Percentiles rank a stretch among this genome's conserved stretches.
Evolutionary conservation across 92 coral and sea anemone species (phyloP).

Genomic region (Chrysogorgia sp.): DNA sequence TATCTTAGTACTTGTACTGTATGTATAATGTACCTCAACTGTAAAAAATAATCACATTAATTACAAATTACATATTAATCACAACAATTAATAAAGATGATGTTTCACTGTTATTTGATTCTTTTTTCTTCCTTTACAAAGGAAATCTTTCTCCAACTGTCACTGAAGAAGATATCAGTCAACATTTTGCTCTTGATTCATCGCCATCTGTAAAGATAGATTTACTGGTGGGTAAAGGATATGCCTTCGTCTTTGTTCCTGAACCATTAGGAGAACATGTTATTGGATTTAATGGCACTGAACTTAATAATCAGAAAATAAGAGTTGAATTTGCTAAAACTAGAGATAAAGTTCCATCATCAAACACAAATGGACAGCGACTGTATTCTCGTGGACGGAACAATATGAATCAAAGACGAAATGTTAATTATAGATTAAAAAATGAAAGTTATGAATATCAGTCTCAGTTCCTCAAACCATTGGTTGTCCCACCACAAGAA

Average conservation of each 20-base stretch:
- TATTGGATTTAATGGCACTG: conserved; percentile 76
- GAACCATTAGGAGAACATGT: conserved; percentile 79
- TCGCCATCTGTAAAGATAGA: conserved; percentile 95
- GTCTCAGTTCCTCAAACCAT: conserved; percentile 71
- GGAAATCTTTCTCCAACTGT: conserved; percentile 83
- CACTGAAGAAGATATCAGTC: conserved; percentile 78
- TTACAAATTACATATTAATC: too few species aligned
- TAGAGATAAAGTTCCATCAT: conserved; percentile 27
- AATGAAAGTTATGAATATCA: conserved; percentile 13
- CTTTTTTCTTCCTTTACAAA: conserved; percentile 27
- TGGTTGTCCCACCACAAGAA: conserved; percentile 79
- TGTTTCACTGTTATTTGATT: too few species aligned
- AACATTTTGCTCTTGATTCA: conserved; percentile 77
- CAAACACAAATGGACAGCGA: conserved; percentile 20
- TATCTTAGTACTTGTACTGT: too few species aligned
- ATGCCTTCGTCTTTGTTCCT: conserved; percentile 85
- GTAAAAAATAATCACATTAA: too few species aligned
- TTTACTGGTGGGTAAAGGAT: conserved; percentile 78
- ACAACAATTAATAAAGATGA: too few species aligned
- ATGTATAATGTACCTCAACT: too few species aligned
- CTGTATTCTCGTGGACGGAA: conserved; percentile 42
- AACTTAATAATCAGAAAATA: conserved; percentile 73
- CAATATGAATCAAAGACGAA: conserved; percentile 46
- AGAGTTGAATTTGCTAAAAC: conserved; percentile 80
- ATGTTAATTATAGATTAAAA: conserved; percentile 29